Evolutionary conservation across 2,113 vertebrate species (phyloP).

Genomic region (Platysternon megacephalum): DNA sequence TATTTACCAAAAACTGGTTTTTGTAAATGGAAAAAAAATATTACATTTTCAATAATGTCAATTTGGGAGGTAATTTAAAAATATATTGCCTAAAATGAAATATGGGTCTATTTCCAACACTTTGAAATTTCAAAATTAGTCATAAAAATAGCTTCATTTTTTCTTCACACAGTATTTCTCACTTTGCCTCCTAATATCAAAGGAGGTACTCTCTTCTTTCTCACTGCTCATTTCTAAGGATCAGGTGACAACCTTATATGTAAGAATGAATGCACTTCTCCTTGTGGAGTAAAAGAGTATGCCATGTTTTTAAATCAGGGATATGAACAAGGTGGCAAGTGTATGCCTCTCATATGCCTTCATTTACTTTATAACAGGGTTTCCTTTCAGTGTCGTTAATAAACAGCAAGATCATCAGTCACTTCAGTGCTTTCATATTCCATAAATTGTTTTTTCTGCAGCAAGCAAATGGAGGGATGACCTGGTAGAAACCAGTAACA

Average conservation of each 20-base stretch:
- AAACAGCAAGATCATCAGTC: slow-evolving; percentile 56
- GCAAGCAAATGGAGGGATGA: slow-evolving; percentile 45
- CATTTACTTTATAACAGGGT: slow-evolving; percentile 26
- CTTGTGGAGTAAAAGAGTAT: not conserved
- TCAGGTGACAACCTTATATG: not conserved
- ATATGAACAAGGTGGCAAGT: not conserved
- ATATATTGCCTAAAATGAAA: not conserved
- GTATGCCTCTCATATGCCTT: slow-evolving; percentile 24
- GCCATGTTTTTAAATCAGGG: not conserved
- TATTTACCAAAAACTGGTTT: not conserved
- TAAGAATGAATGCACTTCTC: not conserved
- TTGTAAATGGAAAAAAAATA: not conserved
- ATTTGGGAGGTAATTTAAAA: not conserved
- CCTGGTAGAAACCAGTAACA: slow-evolving; percentile 60
- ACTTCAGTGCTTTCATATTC: slow-evolving; percentile 48
- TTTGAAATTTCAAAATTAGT: not conserved
- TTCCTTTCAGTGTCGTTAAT: slow-evolving; percentile 8
- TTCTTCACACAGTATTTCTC: not conserved
- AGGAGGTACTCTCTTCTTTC: not conserved
- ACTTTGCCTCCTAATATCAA: not conserved
- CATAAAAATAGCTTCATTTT: not conserved
- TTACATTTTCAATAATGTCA: not conserved
- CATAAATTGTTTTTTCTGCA: slow-evolving; percentile 60
- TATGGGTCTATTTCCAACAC: not conserved
- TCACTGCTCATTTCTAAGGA: not conserved